Evolutionary conservation across 1,140 invertebrate genomes (phyloP).

Genomic region (Zaprionus taronus): DNA sequence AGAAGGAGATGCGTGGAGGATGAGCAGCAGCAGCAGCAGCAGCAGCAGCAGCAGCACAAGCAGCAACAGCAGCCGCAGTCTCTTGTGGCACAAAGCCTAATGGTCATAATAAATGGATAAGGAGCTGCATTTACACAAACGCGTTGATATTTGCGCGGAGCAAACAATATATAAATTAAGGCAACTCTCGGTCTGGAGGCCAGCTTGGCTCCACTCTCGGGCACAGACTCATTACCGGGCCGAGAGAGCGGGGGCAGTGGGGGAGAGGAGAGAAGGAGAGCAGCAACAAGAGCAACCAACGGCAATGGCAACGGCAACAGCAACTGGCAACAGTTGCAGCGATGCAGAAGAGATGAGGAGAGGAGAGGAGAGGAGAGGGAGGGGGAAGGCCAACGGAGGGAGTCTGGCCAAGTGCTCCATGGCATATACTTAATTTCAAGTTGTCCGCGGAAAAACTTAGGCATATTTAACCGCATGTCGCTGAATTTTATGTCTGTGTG

Average conservation of each 20-base stretch:
- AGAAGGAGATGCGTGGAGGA: background rate
- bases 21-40: background rate
- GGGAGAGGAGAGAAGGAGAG: no score
- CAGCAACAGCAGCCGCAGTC: no score
- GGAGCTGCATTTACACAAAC: constrained; percentile 74
- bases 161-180: constrained; percentile 82
- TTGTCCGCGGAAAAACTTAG: constrained; percentile 80
- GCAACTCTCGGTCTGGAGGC: constrained; percentile 47
- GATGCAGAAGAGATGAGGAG: constrained; percentile 6
- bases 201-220: background rate
- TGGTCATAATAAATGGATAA: constrained; percentile 80
- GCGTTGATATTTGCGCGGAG: constrained; percentile 77
- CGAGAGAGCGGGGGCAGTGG: background rate
- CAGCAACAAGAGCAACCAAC: constrained; percentile 14
- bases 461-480: constrained; percentile 81
- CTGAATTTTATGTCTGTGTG: constrained; percentile 57
- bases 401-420: constrained; percentile 27
- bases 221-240: constrained; percentile 26
- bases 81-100: constrained; percentile 64
- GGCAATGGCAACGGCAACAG: constrained; percentile 13
- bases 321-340: constrained; percentile 23
- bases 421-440: constrained; percentile 72
- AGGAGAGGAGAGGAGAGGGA: background rate
- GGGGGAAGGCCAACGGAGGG: background rate
- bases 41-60: background rate